Base-by-base conservation (phyloP, 2,888 invertebrate species). In the Uloborus plumipes region DNA sequence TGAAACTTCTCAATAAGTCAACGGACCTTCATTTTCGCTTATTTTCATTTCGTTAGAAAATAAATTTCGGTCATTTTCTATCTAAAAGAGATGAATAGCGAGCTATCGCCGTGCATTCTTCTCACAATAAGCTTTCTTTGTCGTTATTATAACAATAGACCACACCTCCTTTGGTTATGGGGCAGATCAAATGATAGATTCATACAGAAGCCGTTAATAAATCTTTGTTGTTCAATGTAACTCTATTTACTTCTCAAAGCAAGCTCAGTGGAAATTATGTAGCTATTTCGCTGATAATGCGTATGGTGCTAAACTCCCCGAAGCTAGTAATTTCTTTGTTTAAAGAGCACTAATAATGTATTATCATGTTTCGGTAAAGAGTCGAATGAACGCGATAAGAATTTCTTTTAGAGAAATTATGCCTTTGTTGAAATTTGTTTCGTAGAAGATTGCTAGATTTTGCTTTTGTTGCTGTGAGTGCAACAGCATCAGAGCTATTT, bases 131-230 rank as follows among this genome's bases (percentile, higher is more conserved):
- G 26, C 39, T 39, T 50, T 65, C 49, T 65, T 65, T 50, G 14
- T 15, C 18, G n/a, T 7, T 15, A 65, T 18, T 14, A 2, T 18
- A 65, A 79, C 65, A 72, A 79, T 58, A 61, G 65, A 22, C 13
- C 50, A 39, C 76, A 18, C 26, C 49, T 7, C 20, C 51, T 79
- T 79, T 72, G 59, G 72, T 79, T 79, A 72, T 58, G 53, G 71
- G 66, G 72, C 61, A 79, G 67, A 79, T 79, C 66, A 65, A 47
- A 67, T 53, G 66, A 72, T 79, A 73, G 79, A 79, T 79, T 79
- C 72, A 72, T 67, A 50, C 61, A 66, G 66, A 72, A 61, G 51
- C 59, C 66, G 67, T 72, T 79, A 79, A 79, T 79, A 79, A 79
- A 73, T 72, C 71, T 31, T 61, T 55, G 70, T n/a, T 65, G 47